Evolutionary conservation across 2,113 vertebrate species (phyloP).

Genomic region (Istiophorus platypterus): DNA sequence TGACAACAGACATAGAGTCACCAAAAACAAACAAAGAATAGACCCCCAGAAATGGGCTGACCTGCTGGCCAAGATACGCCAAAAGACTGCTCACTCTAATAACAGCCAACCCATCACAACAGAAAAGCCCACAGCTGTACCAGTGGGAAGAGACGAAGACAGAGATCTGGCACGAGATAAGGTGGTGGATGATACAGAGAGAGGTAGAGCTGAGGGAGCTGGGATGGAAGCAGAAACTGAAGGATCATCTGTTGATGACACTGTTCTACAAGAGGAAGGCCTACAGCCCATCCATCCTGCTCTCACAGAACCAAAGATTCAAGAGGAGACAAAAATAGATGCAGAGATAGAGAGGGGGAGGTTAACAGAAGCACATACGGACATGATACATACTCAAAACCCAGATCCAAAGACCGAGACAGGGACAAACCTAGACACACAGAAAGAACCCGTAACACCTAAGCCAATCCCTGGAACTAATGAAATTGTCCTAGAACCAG

Average conservation of each 20-base stretch:
- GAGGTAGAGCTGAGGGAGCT: constrained; percentile 6
- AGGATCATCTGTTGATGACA: constrained; percentile 86
- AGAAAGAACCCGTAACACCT: constrained; percentile 34
- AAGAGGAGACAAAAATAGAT: constrained; percentile 22
- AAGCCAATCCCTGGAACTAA: constrained; percentile 54
- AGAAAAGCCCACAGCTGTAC: constrained; percentile 35
- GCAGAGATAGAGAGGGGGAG: constrained; percentile 21
- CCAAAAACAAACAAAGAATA: constrained; percentile 88
- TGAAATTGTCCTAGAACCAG: constrained; percentile 52
- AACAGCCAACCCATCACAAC: constrained; percentile 51
- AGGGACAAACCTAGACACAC: constrained; percentile 30
- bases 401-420: constrained; percentile 17
- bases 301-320: constrained; percentile 30
- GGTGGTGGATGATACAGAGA: constrained; percentile 21
- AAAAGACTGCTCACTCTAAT: constrained; percentile 79
- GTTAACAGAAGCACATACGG: constrained; percentile 39
- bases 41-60: constrained; percentile 93
- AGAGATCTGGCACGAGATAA: constrained; percentile 9
- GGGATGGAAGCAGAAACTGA: constrained; percentile 60
- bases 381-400: constrained; percentile 27
- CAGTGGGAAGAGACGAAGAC: constrained; percentile 1
- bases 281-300: constrained; percentile 53
- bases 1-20: constrained; percentile 86
- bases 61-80: constrained; percentile 92
- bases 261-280: constrained; percentile 72